Evolutionary conservation across 2,113 vertebrate species (phyloP).

Genomic region (Cephalopholis sonnerati): DNA sequence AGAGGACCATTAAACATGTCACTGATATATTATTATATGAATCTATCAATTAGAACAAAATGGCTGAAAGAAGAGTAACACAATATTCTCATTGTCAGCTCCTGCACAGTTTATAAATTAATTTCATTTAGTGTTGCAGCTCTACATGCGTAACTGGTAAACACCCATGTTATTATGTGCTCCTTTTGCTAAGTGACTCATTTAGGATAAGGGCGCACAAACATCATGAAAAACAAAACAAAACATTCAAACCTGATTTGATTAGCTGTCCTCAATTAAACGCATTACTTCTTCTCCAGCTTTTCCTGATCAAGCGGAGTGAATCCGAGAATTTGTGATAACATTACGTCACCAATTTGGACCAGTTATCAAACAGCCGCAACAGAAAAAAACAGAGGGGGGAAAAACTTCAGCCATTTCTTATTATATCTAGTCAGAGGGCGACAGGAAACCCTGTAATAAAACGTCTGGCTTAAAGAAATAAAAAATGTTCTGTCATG

Average conservation of each 20-base stretch:
- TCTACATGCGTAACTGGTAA: background rate
- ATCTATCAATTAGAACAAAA: background rate
- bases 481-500: slow-evolving; percentile 54
- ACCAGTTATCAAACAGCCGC: background rate
- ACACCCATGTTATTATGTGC: slow-evolving; percentile 15
- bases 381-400: background rate
- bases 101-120: background rate
- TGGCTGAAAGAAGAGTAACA: background rate
- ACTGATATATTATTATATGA: background rate
- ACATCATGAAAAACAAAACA: slow-evolving; percentile 8
- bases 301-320: background rate
- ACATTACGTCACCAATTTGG: background rate
- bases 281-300: background rate
- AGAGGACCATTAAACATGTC: background rate
- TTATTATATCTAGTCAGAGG: slow-evolving; percentile 80
- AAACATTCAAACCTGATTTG: slow-evolving; percentile 5
- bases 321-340: slow-evolving; percentile 5
- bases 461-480: slow-evolving; percentile 73
- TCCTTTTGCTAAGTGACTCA: background rate
- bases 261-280: slow-evolving; percentile 36
- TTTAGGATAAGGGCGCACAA: background rate
- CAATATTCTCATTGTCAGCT: background rate
- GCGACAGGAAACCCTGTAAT: slow-evolving; percentile 79
- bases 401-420: slow-evolving; percentile 68
- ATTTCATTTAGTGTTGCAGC: background rate